Conservation (phyloP, 2,113 vertebrate species). For the Sula dactylatra region DNA sequence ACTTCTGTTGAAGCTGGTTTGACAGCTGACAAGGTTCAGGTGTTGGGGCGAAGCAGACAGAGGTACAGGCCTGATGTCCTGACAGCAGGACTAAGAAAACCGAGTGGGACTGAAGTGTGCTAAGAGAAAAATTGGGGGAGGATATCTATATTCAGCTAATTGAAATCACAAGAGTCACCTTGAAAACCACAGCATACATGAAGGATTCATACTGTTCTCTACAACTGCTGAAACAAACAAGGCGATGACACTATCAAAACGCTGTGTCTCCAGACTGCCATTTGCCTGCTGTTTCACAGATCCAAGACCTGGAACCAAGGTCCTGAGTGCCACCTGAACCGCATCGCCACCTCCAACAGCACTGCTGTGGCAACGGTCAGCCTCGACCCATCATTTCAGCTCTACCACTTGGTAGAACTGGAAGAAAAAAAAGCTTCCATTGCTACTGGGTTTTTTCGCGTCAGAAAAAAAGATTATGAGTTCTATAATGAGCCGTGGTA, state of each 20-base stretch:
- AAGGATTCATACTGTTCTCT: neutral
- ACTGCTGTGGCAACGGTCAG: neutral
- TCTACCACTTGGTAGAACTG: accelerated
- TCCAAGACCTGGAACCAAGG: accelerated
- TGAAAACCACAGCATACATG: accelerated
- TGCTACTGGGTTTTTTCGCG: accelerated
- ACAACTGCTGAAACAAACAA: neutral
- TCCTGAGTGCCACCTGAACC: neutral
- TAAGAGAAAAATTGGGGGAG: accelerated
- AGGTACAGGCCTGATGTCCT: accelerated
- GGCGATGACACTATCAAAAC: neutral
- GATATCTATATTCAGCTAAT: neutral
- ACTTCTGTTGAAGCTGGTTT: neutral
- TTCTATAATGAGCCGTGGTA: neutral
- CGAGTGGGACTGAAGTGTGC: accelerated
- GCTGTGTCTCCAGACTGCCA: neutral
- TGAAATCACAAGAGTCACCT: neutral
- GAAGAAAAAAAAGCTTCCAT: neutral
- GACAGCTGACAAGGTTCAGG: neutral
- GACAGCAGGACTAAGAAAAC: accelerated
- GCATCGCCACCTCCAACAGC: accelerated
- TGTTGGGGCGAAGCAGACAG: neutral
- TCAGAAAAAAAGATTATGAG: accelerated
- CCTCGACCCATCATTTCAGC: neutral
- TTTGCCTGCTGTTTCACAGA: neutral